A percentile compares a stretch with the other conserved stretches of the same genome.
Evolutionary conservation across 2,888 invertebrate species (phyloP).

Genomic region (Caradrina clavipalpis): DNA sequence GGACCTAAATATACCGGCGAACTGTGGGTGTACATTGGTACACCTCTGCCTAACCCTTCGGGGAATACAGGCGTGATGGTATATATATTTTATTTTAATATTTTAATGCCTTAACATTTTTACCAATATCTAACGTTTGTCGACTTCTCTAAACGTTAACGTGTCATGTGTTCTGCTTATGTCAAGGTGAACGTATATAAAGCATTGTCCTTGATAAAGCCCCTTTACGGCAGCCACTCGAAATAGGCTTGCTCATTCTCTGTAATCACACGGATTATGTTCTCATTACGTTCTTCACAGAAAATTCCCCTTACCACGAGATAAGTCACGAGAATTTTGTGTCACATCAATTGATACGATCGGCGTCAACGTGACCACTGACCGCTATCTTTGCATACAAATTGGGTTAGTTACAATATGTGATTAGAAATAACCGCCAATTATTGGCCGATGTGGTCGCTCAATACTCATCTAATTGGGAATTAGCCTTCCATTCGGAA

Average conservation of each 20-base stretch:
- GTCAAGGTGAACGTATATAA: background rate
- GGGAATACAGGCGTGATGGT: too few relatives aligned
- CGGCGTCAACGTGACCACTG: conserved; percentile 22
- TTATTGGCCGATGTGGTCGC: conserved; percentile 26
- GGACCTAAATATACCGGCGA: too few relatives aligned
- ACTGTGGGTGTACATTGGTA: too few relatives aligned
- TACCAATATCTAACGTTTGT: background rate
- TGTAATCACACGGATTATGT: background rate
- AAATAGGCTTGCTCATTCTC: background rate
- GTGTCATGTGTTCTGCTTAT: background rate
- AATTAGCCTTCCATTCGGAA: conserved; percentile 30
- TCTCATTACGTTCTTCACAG: background rate
- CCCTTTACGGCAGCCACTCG: background rate
- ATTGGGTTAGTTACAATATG: conserved; percentile 33
- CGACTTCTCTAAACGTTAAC: background rate
- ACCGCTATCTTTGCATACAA: conserved; percentile 39
- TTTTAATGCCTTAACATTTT: too few relatives aligned
- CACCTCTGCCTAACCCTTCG: too few relatives aligned
- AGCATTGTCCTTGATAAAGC: background rate
- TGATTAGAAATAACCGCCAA: conserved; percentile 50
- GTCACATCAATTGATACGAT: conserved; percentile 13
- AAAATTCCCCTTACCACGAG: background rate
- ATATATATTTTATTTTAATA: too few relatives aligned
- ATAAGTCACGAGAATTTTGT: background rate
- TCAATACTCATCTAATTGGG: conserved; percentile 38